These are phyloP conservation scores for Cryptops parisi DNA, from an alignment of 2,888 invertebrate species.

Conservation along the genomic window DNA sequence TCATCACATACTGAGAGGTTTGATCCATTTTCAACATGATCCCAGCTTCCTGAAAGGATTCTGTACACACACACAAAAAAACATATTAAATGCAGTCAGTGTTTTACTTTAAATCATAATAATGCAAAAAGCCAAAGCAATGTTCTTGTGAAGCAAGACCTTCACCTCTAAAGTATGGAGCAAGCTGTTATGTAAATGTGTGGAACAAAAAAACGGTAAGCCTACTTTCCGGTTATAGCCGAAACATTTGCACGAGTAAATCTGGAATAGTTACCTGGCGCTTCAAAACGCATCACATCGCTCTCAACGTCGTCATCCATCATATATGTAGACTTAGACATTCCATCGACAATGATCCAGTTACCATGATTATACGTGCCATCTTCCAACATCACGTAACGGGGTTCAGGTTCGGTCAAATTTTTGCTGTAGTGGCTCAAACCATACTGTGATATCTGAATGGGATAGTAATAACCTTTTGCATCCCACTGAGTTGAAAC, in stretches of 20 bases:
- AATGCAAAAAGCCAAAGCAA: no score
- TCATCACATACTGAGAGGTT: constrained; percentile 58
- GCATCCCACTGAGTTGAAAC: constrained; percentile 96
- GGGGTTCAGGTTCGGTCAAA: constrained; percentile 67
- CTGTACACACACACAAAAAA: constrained; percentile 6
- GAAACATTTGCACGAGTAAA: no score
- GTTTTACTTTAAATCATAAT: neutral
- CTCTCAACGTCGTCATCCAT: constrained; percentile 14
- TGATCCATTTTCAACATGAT: constrained; percentile 46
- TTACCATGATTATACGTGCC: constrained; percentile 41
- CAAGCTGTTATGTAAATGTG: neutral
- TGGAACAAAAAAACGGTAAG: neutral
- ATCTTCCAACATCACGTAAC: constrained; percentile 57
- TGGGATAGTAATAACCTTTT: constrained; percentile 91
- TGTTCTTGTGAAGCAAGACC: neutral
- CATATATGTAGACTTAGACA: neutral
- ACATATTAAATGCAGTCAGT: neutral
- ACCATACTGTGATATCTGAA: constrained; percentile 97
- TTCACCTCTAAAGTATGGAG: neutral
- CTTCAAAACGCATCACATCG: constrained; percentile 14
- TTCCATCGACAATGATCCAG: constrained; percentile 14
- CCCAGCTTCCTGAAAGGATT: constrained; percentile 21
- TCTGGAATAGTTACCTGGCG: constrained; percentile 13
- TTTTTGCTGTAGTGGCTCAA: constrained; percentile 94
- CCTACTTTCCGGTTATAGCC: no score